Evolutionary conservation across 2,113 vertebrate genomes (phyloP).

Genomic region (Cairina moschata): DNA sequence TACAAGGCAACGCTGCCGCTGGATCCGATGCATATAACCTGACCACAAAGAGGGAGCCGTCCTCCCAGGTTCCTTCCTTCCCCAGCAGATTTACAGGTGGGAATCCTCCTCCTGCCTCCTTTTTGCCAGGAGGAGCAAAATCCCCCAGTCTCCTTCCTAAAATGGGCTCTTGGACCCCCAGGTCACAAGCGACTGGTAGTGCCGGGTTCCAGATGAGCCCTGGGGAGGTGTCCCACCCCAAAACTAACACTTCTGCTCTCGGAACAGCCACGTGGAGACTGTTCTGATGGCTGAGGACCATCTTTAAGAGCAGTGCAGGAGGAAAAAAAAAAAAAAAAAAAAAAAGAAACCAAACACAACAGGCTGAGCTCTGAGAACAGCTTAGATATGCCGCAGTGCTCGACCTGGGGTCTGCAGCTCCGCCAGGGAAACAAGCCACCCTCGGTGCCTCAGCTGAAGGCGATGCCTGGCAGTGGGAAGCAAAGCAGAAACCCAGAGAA

Average conservation of each 20-base stretch:
- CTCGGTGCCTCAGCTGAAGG: background rate
- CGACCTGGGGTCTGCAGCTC: background rate
- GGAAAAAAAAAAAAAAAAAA: background rate
- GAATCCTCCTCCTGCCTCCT: background rate
- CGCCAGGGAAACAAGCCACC: background rate
- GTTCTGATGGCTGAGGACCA: background rate
- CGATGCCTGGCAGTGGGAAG: background rate
- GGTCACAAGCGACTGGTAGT: background rate
- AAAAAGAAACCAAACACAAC: background rate
- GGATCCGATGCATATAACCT: background rate
- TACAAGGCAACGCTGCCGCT: background rate
- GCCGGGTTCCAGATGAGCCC: background rate
- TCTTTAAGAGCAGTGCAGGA: background rate
- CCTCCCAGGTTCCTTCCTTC: background rate
- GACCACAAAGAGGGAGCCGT: conserved; percentile 1
- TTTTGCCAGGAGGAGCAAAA: background rate
- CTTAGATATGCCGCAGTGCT: rapidly evolving
- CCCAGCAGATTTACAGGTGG: background rate
- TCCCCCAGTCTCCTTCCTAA: background rate
- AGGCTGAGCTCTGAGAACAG: background rate
- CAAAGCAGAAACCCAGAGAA: background rate
- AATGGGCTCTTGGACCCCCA: background rate
- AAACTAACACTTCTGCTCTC: background rate
- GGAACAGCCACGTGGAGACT: background rate
- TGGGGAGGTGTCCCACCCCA: background rate